phyloP scores from a whole-genome alignment of 1,140 invertebrate species.

The Homarus americanus region DNA sequence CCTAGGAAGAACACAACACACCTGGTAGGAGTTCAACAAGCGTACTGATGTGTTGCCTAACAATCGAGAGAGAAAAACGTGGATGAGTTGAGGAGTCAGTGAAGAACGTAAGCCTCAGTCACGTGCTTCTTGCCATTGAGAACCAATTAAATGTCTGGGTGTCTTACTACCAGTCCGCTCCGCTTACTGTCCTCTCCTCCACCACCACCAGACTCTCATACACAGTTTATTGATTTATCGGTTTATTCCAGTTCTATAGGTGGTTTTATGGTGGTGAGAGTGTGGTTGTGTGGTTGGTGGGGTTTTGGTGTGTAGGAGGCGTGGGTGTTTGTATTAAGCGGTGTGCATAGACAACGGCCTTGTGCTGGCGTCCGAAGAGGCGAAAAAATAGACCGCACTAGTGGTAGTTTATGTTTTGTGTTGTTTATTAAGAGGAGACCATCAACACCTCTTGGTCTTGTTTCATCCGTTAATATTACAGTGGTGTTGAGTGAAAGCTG shows the following conservation, averaged over 20 bases:
- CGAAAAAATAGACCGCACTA: slow-evolving; percentile 39
- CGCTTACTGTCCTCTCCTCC: slow-evolving; percentile 22
- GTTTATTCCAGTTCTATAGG: not conserved
- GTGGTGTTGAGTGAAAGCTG: no score
- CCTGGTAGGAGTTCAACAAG: no score
- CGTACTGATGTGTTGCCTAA: no score
- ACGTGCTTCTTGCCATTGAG: slow-evolving; percentile 58
- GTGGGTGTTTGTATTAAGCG: slow-evolving; percentile 51
- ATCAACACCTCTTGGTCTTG: not conserved
- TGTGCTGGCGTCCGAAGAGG: slow-evolving; percentile 50
- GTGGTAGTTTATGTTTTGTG: slow-evolving; percentile 19
- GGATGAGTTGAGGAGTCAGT: no score
- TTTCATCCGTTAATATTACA: no score
- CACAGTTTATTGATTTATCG: not conserved
- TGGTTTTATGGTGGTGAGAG: not conserved
- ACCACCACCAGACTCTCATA: not conserved
- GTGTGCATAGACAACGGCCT: slow-evolving; percentile 53
- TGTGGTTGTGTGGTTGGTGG: no score
- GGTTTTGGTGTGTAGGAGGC: no score
- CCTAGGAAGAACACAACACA: no score
- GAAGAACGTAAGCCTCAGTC: slow-evolving; percentile 15
- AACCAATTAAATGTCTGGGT: slow-evolving; percentile 63
- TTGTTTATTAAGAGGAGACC: not conserved
- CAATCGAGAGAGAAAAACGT: no score
- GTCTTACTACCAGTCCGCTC: slow-evolving; percentile 24